Evolutionary conservation across 2,888 invertebrate species (phyloP).

Genomic region (Rapana venosa): DNA sequence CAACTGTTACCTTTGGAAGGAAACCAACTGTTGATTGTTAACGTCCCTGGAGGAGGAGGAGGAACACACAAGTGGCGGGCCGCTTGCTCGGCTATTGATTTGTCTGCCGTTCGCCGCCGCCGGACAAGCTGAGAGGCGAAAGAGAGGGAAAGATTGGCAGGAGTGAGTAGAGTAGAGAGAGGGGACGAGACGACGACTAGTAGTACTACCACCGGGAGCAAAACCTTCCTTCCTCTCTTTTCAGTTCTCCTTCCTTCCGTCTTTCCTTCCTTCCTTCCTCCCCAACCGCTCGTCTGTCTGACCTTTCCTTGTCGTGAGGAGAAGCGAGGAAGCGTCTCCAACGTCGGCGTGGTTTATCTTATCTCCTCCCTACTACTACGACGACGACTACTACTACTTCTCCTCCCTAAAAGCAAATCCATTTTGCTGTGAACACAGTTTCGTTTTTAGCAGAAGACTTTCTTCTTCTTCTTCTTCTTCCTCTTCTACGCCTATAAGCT

Average conservation of each 20-base stretch:
- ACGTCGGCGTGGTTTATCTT: not conserved
- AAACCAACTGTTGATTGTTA: constrained; percentile 41
- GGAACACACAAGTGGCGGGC: constrained; percentile 21
- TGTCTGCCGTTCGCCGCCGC: constrained; percentile 1
- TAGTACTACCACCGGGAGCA: not conserved
- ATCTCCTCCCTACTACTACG: not conserved
- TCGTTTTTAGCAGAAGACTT: not conserved
- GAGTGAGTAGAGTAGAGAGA: too few relatives aligned
- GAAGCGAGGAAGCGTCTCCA: not conserved
- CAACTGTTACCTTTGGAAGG: constrained; percentile 36
- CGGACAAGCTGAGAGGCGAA: not conserved
- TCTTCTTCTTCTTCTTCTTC: too few relatives aligned
- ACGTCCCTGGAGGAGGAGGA: constrained; percentile 13
- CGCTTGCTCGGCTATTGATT: not conserved
- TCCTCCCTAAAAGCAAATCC: not conserved
- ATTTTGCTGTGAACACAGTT: constrained; percentile 3
- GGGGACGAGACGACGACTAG: not conserved
- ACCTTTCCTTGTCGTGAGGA: not conserved
- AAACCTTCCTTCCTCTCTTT: not conserved
- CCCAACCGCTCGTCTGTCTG: too few relatives aligned
- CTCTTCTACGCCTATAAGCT: too few relatives aligned
- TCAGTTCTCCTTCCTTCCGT: too few relatives aligned
- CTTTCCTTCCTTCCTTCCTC: not conserved
- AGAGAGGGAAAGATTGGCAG: not conserved
- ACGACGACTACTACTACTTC: too few relatives aligned